phyloP scores from a whole-genome alignment of 1,140 invertebrate species.

The Sarcophaga peregrina region DNA sequence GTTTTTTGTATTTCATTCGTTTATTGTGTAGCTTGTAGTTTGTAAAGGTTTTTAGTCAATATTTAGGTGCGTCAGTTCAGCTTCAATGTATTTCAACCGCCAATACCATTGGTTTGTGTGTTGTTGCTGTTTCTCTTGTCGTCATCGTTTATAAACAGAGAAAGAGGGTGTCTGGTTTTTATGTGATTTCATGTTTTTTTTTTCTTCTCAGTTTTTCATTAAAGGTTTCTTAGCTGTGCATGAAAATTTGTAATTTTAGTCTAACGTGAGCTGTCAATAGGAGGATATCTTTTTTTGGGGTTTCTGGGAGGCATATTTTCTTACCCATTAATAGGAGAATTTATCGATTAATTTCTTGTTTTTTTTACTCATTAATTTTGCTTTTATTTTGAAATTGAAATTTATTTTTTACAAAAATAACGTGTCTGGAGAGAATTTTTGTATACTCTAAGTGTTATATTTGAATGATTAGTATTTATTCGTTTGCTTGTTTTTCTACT shows the following conservation, averaged over 20 bases:
- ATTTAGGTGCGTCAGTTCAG: constrained; percentile 2
- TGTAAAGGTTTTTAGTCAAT: not conserved
- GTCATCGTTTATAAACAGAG: not conserved
- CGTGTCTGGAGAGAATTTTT: not conserved
- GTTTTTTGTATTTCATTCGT: not conserved
- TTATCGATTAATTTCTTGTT: not conserved
- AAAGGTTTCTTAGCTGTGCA: constrained; percentile 29
- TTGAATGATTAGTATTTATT: too few species aligned
- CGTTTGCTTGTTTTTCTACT: too few species aligned
- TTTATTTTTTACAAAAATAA: not conserved
- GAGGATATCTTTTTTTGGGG: not conserved
- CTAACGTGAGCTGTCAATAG: constrained; percentile 14
- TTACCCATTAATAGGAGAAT: not conserved
- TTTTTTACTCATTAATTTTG: constrained; percentile 1
- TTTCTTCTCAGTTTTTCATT: not conserved
- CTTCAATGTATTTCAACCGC: not conserved
- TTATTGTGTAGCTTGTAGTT: not conserved
- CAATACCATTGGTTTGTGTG: not conserved
- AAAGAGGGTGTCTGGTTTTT: not conserved
- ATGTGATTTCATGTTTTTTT: not conserved
- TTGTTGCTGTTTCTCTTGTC: not conserved
- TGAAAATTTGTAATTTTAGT: constrained; percentile 20
- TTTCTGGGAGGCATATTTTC: not conserved
- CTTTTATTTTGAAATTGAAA: not conserved
- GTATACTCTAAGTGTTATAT: too few species aligned